Base-by-base conservation (phyloP, 2,797 vertebrate genomes). In the Semotilus atromaculatus region DNA sequence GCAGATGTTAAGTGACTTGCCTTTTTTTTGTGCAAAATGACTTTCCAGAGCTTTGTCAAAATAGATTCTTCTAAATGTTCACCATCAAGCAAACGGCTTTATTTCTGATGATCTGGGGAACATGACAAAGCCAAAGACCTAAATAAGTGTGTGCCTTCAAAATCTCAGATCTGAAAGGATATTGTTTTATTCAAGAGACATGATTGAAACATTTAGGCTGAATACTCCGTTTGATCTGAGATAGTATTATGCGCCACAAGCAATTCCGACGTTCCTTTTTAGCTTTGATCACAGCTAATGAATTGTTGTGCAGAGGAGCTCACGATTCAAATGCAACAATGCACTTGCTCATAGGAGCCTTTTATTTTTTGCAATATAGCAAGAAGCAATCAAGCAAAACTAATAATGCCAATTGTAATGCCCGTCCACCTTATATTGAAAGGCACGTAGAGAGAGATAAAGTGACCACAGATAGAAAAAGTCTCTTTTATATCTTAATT, bases 131-230 rank as follows among this genome's bases (percentile, higher is more conserved):
- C 10, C 43, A 19, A 51, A 53, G 19, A 36, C 21, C 67, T 31
- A 60, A 26, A 60, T 82, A n/a, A n/a, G 60, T 4, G 3, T 19
- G 2, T 78, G n/a, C 26, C 48, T 79, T 58, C 36, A 43, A 53
- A 53, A 45, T 34, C 53, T 60, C n/a, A n/a, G 53, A 67, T 83
- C 48, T 77, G 18, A 23, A 53, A 83, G 66, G 64, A 71, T 84
- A 53, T 34, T 78, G 66, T 43, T 71, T 84, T 70, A 84, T 78
- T 84, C 74, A 84, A 75, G 36, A 62, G 66, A 71, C 36, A 84
- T 76, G 60, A 83, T 84, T 78, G 66, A 84, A 71, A 84, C 36
- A 78, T 84, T 84, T 78, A 84, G 74, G 38, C 64, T 78, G 62
- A 53, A 70, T 68, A 68, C 34, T 48, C 9, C 7, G 38, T 84